Evolutionary conservation across 2,888 invertebrate species (phyloP).

Genomic region (Homarus gammarus): DNA sequence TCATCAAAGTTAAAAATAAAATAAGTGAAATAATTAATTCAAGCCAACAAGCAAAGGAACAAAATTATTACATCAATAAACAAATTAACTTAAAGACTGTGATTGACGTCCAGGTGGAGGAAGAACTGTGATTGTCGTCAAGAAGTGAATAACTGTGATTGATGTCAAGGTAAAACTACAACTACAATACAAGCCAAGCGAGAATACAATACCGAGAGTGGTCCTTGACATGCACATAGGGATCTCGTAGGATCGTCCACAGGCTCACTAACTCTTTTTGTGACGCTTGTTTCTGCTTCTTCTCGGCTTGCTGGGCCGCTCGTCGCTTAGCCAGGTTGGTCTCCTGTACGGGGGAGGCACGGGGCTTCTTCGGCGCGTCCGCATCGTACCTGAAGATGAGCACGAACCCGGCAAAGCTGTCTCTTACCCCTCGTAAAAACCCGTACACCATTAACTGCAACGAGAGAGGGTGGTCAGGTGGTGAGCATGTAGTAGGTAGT

Average conservation of each 20-base stretch:
- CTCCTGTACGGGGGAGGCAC: constrained; percentile 40
- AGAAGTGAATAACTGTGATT: not conserved
- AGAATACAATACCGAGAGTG: constrained; percentile 36
- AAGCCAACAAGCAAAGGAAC: too few species aligned
- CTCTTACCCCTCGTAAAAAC: constrained; percentile 48
- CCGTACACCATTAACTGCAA: constrained; percentile 39
- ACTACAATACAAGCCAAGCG: not conserved
- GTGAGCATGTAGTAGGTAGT: too few species aligned
- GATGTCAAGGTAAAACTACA: too few species aligned
- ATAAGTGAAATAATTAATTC: too few species aligned
- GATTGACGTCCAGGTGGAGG: too few species aligned
- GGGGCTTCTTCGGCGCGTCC: constrained; percentile 36
- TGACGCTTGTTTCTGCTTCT: constrained; percentile 45
- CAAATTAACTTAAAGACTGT: too few species aligned
- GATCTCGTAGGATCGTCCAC: constrained; percentile 44
- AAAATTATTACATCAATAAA: too few species aligned
- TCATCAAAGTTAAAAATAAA: too few species aligned
- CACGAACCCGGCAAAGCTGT: constrained; percentile 51
- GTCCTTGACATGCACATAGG: constrained; percentile 44
- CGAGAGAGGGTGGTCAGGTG: not conserved
- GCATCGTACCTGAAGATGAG: constrained; percentile 55
- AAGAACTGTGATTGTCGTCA: too few species aligned
- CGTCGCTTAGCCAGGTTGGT: constrained; percentile 57
- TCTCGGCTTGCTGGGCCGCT: constrained; percentile 56
- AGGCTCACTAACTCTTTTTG: constrained; percentile 67